These are phyloP conservation scores for Podilymbus podiceps DNA, from an alignment of 2,113 vertebrate species.

Conservation along the genomic window DNA sequence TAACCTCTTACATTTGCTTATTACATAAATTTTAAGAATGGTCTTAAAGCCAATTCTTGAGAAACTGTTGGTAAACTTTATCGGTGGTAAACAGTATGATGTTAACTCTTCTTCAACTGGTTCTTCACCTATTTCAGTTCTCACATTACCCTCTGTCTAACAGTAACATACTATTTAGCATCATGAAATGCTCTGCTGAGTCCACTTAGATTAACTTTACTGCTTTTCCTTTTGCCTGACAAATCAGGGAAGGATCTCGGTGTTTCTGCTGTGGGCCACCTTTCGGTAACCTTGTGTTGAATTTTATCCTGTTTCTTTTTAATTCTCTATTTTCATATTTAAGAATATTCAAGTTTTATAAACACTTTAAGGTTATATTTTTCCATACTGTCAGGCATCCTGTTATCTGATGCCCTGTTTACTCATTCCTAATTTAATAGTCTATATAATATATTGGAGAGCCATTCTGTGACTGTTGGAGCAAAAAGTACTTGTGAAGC, in stretches of 20 bases:
- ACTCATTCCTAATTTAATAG: not conserved
- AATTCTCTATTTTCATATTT: not conserved
- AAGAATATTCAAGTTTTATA: not conserved
- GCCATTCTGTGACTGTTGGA: not conserved
- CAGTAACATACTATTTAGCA: not conserved
- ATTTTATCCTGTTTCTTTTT: not conserved
- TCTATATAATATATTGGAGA: not conserved
- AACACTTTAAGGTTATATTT: not conserved
- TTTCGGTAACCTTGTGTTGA: not conserved
- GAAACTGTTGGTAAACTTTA: not conserved
- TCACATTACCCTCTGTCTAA: not conserved
- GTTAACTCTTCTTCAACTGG: not conserved
- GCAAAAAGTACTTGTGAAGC: not conserved
- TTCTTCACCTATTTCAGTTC: not conserved
- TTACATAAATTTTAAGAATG: fast-evolving
- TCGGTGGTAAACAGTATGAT: not conserved
- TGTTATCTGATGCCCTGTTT: not conserved
- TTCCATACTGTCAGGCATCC: not conserved
- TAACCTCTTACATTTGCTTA: not conserved
- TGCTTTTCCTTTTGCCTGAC: not conserved
- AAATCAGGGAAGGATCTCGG: not conserved
- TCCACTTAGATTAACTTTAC: no score
- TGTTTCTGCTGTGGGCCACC: not conserved
- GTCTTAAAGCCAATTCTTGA: not conserved
- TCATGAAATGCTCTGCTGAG: not conserved